A percentile compares a stretch with the other conserved stretches of the same genome.
Conservation (phyloP, 2,888 invertebrate genomes). For the Metallyticus violacea region DNA sequence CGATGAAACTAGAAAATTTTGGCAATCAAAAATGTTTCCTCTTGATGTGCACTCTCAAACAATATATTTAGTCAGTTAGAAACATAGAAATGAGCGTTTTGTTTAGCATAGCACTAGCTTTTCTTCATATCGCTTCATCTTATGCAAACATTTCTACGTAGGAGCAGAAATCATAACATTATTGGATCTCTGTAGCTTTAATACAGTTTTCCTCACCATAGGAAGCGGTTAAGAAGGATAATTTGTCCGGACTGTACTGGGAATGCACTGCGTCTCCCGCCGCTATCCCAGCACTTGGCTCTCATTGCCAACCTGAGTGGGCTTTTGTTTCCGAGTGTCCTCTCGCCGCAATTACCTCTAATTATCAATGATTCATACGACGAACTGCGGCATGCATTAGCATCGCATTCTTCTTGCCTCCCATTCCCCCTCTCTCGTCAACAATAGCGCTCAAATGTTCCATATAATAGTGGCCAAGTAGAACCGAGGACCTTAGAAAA, state of each 20-base stretch:
- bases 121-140: too few relatives aligned
- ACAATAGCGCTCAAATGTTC: slow-evolving; percentile 19
- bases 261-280: background rate
- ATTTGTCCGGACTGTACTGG: background rate
- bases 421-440: background rate
- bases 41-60: too few relatives aligned
- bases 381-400: slow-evolving; percentile 17
- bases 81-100: too few relatives aligned
- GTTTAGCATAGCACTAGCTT: too few relatives aligned
- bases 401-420: slow-evolving; percentile 5
- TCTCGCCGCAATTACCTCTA: slow-evolving; percentile 23
- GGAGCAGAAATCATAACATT: too few relatives aligned
- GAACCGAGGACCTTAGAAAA: background rate
- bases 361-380: slow-evolving; percentile 27
- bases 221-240: too few relatives aligned
- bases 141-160: too few relatives aligned
- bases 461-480: background rate
- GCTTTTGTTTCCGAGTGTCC: slow-evolving; percentile 25
- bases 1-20: too few relatives aligned
- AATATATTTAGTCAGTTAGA: too few relatives aligned
- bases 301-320: slow-evolving; percentile 1
- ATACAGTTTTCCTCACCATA: too few relatives aligned
- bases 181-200: too few relatives aligned
- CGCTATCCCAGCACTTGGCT: background rate
- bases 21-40: too few relatives aligned